A percentile compares a stretch with the other conserved stretches of the same genome.
phyloP scores from a whole-genome alignment of 1,140 invertebrate genomes.

The Coelopa frigida region DNA sequence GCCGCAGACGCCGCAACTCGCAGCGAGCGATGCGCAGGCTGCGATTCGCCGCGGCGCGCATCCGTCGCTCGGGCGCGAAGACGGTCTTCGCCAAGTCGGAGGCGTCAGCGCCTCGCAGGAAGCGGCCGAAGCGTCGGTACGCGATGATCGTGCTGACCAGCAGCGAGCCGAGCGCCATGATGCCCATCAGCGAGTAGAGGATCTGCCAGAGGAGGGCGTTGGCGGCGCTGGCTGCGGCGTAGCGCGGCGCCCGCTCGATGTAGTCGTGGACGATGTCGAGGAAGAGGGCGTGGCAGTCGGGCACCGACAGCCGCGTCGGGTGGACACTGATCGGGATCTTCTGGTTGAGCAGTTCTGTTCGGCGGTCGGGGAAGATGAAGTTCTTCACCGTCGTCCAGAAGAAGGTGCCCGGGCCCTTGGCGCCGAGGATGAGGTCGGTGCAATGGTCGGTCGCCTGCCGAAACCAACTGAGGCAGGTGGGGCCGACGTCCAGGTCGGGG shows the following conservation, averaged over 20 bases:
- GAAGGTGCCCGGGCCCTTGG: background rate
- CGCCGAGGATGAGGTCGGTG: conserved; percentile 1
- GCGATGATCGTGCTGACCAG: conserved; percentile 1
- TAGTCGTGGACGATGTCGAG: conserved; percentile 12
- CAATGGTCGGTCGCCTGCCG: conserved; percentile 9
- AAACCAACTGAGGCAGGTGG: conserved; percentile 10
- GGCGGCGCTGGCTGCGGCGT: background rate
- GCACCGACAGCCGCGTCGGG: background rate
- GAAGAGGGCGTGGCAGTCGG: conserved; percentile 8
- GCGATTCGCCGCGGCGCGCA: background rate
- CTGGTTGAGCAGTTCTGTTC: conserved; percentile 4
- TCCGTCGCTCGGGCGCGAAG: conserved; percentile 1
- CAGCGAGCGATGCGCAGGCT: conserved; percentile 3
- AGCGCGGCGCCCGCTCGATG: conserved; percentile 9
- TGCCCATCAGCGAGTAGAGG: conserved; percentile 5
- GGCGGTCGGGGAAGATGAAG: conserved; percentile 10
- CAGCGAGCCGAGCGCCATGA: conserved; percentile 2
- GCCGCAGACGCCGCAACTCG: background rate
- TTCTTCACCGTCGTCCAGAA: conserved; percentile 5
- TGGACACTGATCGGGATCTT: conserved; percentile 9
- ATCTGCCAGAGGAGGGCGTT: background rate
- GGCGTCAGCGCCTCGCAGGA: background rate
- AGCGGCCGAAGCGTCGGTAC: background rate
- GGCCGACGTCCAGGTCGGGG: conserved; percentile 7
- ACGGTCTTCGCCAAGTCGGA: background rate